Conservation (phyloP, 2,113 vertebrate species). For the Athene cunicularia region DNA sequence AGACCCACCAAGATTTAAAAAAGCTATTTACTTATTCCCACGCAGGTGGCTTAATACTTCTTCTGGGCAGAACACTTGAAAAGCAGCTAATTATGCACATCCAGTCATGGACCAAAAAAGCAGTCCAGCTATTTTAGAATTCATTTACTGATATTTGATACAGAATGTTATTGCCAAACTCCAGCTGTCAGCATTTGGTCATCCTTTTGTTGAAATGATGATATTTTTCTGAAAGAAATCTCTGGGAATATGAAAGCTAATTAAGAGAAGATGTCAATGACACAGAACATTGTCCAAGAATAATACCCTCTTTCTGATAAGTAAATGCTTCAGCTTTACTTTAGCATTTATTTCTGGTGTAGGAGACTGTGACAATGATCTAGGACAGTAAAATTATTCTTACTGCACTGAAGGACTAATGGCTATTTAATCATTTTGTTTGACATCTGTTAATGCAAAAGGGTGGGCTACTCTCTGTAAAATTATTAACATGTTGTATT, state of each 20-base stretch:
- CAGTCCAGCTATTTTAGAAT: slow-evolving; percentile 42
- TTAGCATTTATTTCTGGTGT: neutral
- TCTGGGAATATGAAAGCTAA: neutral
- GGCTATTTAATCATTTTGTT: neutral
- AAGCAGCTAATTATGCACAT: slow-evolving; percentile 35
- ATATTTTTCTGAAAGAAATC: slow-evolving; percentile 13
- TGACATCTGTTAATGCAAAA: neutral
- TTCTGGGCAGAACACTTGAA: slow-evolving; percentile 6
- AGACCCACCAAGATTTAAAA: neutral
- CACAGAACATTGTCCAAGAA: neutral
- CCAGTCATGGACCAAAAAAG: slow-evolving; percentile 5
- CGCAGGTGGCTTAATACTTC: slow-evolving; percentile 32
- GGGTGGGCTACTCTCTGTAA: neutral
- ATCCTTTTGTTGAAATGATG: slow-evolving; percentile 35
- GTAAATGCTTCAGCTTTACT: slow-evolving; percentile 1
- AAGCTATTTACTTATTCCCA: neutral
- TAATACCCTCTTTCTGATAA: neutral
- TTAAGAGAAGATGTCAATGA: neutral
- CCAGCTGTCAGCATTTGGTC: slow-evolving; percentile 35
- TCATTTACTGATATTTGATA: slow-evolving; percentile 31
- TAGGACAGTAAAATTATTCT: neutral
- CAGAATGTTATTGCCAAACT: slow-evolving; percentile 1
- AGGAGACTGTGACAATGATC: neutral
- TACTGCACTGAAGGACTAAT: neutral
- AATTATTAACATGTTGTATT: neutral